Conservation (phyloP, 2,113 vertebrate genomes). For the Halichoeres trimaculatus region DNA sequence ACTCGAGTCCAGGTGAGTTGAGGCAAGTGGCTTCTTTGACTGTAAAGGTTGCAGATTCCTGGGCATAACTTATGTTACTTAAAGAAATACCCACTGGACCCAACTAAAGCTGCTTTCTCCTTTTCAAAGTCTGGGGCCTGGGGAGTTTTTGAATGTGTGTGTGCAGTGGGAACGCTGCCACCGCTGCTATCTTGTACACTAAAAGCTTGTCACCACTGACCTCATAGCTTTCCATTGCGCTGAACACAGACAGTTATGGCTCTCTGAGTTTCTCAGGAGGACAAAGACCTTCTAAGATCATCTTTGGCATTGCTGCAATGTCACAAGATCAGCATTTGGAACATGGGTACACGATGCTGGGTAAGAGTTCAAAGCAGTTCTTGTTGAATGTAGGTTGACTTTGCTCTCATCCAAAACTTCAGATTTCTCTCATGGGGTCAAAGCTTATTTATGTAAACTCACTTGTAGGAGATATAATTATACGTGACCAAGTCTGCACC, state of each 20-base stretch:
- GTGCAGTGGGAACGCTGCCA: slow-evolving; percentile 35
- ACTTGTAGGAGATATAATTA: slow-evolving; percentile 52
- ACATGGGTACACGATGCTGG: neutral
- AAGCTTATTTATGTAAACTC: slow-evolving; percentile 31
- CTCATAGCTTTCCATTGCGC: slow-evolving; percentile 20
- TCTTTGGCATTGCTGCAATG: slow-evolving; percentile 13
- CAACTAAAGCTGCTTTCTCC: neutral
- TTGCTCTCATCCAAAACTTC: neutral
- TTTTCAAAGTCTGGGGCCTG: neutral
- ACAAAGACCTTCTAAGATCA: slow-evolving; percentile 32
- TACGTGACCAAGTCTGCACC: slow-evolving; percentile 39
- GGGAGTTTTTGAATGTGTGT: slow-evolving; percentile 17
- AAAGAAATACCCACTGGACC: slow-evolving; percentile 27
- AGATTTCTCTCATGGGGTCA: slow-evolving; percentile 1
- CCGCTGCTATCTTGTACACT: slow-evolving; percentile 17
- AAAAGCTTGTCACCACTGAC: slow-evolving; percentile 50
- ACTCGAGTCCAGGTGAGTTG: too few relatives aligned
- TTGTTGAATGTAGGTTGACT: slow-evolving; percentile 20
- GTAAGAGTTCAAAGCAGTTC: neutral
- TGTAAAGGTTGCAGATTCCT: too few relatives aligned
- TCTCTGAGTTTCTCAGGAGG: slow-evolving; percentile 25
- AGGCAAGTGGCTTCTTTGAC: too few relatives aligned
- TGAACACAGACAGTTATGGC: slow-evolving; percentile 18
- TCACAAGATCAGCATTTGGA: slow-evolving; percentile 14
- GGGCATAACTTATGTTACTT: slow-evolving; percentile 13